These are phyloP conservation scores for Drosophila nasuta DNA, from an alignment of 1,140 invertebrate genomes.

Conservation along the genomic window DNA sequence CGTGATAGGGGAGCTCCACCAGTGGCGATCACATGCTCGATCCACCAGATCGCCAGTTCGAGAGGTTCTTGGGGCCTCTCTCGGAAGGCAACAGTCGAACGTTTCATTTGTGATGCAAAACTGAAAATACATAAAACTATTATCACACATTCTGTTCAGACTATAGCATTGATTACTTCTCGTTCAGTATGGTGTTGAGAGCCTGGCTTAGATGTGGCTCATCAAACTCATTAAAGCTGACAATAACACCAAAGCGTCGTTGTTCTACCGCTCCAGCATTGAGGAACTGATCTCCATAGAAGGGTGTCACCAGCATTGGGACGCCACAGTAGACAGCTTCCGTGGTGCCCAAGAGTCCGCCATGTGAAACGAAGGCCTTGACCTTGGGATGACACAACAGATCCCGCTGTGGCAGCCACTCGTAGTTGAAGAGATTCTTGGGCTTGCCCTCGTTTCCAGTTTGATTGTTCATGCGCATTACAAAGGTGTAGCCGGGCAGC, in stretches of 20 bases:
- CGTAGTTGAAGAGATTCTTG: conserved; percentile 87
- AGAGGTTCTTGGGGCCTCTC: conserved; percentile 85
- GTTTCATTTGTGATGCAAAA: conserved; percentile 85
- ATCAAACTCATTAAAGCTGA: conserved; percentile 86
- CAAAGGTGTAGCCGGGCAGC: conserved; percentile 81
- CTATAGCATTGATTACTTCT: conserved; percentile 30
- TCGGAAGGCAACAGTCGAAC: conserved; percentile 85
- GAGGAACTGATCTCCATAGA: conserved; percentile 89
- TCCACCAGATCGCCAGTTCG: conserved; percentile 86
- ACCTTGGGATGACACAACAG: conserved; percentile 90
- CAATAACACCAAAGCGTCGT: conserved; percentile 86
- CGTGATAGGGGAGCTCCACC: conserved; percentile 84
- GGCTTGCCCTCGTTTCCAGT: conserved; percentile 85
- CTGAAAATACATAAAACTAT: conserved; percentile 61
- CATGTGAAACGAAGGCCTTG: conserved; percentile 89
- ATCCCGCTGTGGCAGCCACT: conserved; percentile 90
- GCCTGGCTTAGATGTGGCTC: conserved; percentile 86
- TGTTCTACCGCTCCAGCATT: conserved; percentile 86
- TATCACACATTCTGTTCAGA: background rate
- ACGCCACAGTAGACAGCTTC: conserved; percentile 90
- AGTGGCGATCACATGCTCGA: conserved; percentile 86
- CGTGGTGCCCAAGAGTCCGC: conserved; percentile 90
- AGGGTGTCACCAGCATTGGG: conserved; percentile 90
- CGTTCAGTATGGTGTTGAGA: conserved; percentile 83
- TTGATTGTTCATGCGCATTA: conserved; percentile 90